phyloP scores from a whole-genome alignment of 2,888 invertebrate species.

The Stenurella melanura region DNA sequence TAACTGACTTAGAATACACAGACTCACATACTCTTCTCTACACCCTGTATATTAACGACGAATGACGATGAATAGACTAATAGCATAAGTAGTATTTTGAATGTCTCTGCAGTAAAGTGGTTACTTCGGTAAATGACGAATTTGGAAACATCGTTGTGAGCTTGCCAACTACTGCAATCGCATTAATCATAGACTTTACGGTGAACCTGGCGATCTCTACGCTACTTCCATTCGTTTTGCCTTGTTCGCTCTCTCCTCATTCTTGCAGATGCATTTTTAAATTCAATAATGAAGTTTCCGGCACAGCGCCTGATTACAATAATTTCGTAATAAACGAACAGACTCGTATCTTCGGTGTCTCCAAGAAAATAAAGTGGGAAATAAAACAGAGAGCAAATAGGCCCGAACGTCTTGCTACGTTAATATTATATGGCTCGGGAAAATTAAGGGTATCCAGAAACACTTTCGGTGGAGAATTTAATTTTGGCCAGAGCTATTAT shows the following conservation, averaged over 20 bases:
- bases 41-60: too few relatives aligned
- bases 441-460: constrained; percentile 3
- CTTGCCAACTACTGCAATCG: too few relatives aligned
- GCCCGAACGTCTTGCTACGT: not conserved
- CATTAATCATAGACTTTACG: too few relatives aligned
- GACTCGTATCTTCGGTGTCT: not conserved
- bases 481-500: not conserved
- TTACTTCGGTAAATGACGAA: too few relatives aligned
- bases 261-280: constrained; percentile 18
- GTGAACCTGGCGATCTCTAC: not conserved
- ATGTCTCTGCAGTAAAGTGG: too few relatives aligned
- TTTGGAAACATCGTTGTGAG: not conserved
- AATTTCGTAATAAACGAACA: constrained; percentile 7
- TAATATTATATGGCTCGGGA: not conserved
- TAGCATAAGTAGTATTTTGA: too few relatives aligned
- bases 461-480: not conserved
- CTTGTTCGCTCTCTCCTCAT: not conserved
- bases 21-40: too few relatives aligned
- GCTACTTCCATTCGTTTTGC: constrained; percentile 10
- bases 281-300: constrained; percentile 22
- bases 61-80: too few relatives aligned
- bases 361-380: not conserved
- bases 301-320: not conserved
- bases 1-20: too few relatives aligned
- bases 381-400: not conserved